These are phyloP conservation scores for Brachystomella parvula DNA, from an alignment of 1,140 invertebrate species.

Conservation along the genomic window DNA sequence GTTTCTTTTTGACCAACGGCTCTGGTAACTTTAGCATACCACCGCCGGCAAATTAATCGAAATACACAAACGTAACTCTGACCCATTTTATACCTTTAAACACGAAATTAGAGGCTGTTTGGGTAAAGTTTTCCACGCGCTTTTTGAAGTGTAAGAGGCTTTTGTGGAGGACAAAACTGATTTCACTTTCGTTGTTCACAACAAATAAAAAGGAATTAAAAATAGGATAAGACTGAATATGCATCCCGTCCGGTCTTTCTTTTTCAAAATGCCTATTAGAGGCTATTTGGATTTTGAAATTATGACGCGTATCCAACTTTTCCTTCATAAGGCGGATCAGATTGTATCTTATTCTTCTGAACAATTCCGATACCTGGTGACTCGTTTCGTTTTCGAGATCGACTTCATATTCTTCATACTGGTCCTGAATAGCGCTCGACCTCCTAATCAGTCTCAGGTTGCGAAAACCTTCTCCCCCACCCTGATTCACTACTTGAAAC, in stretches of 20 bases:
- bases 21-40: background rate
- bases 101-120: background rate
- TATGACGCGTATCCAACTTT: too few species aligned
- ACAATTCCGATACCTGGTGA: too few species aligned
- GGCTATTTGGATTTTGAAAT: too few species aligned
- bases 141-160: background rate
- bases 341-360: too few species aligned
- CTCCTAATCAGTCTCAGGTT: too few species aligned
- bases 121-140: slow-evolving; percentile 6
- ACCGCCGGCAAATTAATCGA: background rate
- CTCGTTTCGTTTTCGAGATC: too few species aligned
- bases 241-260: background rate
- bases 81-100: background rate
- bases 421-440: too few species aligned
- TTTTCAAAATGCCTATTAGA: too few species aligned
- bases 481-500: too few species aligned
- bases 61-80: background rate
- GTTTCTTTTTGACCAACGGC: background rate
- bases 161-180: background rate
- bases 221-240: background rate
- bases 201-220: background rate
- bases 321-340: too few species aligned
- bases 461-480: too few species aligned
- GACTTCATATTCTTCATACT: too few species aligned
- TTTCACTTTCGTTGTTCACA: background rate